Evolutionary conservation across 1,140 invertebrate species (phyloP).

Genomic region (Oreohelix idahoensis): DNA sequence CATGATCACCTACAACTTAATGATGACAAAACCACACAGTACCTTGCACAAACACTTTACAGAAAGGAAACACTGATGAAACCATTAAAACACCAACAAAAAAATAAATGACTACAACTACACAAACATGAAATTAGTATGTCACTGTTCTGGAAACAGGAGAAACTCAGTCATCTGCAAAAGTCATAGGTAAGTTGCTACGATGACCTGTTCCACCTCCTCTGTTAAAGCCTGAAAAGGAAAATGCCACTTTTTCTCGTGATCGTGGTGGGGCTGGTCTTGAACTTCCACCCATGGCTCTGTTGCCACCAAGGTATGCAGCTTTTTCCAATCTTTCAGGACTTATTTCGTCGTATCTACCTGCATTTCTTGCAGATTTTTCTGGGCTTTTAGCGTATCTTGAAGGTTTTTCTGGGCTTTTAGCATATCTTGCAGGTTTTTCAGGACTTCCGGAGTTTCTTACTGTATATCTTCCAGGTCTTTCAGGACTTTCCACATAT

Average conservation of each 20-base stretch:
- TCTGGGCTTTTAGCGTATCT: background rate
- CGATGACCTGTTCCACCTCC: background rate
- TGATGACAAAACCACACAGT: too few relatives aligned
- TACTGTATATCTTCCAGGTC: background rate
- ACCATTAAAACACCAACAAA: too few relatives aligned
- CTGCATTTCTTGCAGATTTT: background rate
- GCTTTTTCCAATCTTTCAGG: background rate
- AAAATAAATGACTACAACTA: too few relatives aligned
- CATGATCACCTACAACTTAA: too few relatives aligned
- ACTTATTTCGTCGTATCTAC: background rate
- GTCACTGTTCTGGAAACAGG: too few relatives aligned
- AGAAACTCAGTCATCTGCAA: background rate
- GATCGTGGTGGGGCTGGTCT: background rate
- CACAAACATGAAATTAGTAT: too few relatives aligned
- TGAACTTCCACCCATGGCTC: background rate
- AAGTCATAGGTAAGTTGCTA: background rate
- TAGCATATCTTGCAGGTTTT: background rate
- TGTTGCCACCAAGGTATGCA: background rate
- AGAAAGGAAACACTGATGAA: too few relatives aligned
- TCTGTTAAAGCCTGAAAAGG: background rate
- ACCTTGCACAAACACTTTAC: too few relatives aligned
- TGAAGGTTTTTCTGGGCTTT: background rate
- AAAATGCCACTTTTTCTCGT: conserved; percentile 1
- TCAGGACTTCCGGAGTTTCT: background rate
- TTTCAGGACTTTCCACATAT: background rate